Evolutionary conservation across 1,140 invertebrate genomes (phyloP).

Genomic region (Agraylea sexmaculata): DNA sequence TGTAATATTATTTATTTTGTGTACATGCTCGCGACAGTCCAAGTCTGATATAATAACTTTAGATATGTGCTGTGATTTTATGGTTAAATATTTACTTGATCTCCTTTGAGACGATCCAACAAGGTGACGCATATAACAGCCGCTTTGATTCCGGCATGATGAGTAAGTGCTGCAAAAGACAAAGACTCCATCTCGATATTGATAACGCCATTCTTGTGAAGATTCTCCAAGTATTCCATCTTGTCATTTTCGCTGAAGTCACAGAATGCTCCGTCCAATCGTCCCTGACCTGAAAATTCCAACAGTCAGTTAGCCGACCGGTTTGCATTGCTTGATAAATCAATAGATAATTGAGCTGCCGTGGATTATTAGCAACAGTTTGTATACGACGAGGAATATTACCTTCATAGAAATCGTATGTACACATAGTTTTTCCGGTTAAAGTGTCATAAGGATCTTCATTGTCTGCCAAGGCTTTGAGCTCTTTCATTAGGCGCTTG

Average conservation of each 20-base stretch:
- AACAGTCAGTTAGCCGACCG: not conserved
- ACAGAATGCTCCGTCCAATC: conserved; percentile 94
- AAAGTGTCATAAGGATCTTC: conserved; percentile 79
- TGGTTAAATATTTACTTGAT: conserved; percentile 79
- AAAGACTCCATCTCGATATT: conserved; percentile 98
- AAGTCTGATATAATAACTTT: too few relatives aligned
- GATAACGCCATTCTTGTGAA: conserved; percentile 69
- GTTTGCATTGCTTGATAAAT: too few relatives aligned
- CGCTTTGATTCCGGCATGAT: conserved; percentile 86
- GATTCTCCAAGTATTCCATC: conserved; percentile 68
- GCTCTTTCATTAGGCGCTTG: conserved; percentile 60
- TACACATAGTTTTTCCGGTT: conserved; percentile 88
- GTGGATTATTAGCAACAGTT: too few relatives aligned
- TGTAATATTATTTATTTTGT: too few relatives aligned
- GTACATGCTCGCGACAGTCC: too few relatives aligned
- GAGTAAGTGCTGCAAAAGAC: conserved; percentile 85
- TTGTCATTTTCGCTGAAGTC: conserved; percentile 85
- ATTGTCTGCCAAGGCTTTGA: conserved; percentile 58
- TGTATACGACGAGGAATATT: conserved; percentile 12
- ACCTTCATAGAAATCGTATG: conserved; percentile 97
- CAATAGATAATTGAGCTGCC: too few relatives aligned
- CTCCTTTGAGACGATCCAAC: conserved; percentile 86
- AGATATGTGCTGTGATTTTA: too few relatives aligned
- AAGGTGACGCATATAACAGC: conserved; percentile 89
- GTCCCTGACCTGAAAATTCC: conserved; percentile 67